Conservation (phyloP, 1,140 invertebrate species). For the Brevipalpus yothersi region DNA sequence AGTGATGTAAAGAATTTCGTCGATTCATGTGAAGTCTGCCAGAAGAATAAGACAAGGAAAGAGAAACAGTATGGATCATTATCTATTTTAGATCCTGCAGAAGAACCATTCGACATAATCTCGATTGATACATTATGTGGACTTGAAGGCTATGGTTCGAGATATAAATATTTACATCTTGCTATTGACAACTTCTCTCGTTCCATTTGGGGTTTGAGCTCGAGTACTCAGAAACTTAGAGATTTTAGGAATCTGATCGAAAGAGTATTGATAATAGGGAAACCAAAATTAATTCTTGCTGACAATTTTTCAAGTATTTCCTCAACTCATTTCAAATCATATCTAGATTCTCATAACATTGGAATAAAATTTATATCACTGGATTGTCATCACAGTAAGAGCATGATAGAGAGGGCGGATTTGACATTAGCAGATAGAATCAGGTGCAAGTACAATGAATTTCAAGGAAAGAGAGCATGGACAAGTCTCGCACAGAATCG, state of each 20-base stretch:
- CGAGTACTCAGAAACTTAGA: not conserved
- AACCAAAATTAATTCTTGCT: not conserved
- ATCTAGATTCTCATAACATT: not conserved
- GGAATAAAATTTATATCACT: not conserved
- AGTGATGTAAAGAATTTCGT: not conserved
- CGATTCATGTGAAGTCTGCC: not conserved
- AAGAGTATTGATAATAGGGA: not conserved
- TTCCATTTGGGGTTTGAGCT: not conserved
- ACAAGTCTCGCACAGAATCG: not conserved
- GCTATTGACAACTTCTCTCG: conserved; percentile 3
- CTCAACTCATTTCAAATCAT: not conserved
- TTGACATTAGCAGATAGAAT: not conserved
- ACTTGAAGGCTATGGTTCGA: conserved; percentile 1
- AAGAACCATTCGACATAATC: conserved; percentile 6
- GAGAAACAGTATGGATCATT: not conserved
- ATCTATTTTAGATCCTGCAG: not conserved
- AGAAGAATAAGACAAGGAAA: not conserved
- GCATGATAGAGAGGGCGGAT: not conserved
- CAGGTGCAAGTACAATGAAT: not conserved
- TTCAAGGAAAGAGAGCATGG: not conserved
- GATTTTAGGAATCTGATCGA: not conserved
- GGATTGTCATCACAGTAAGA: not conserved
- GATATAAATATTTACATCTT: conserved; percentile 3
- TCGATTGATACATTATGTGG: too few relatives aligned
- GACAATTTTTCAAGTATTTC: not conserved